phyloP scores from a whole-genome alignment of 2,888 invertebrate genomes.

The Monoplex corrugatus region DNA sequence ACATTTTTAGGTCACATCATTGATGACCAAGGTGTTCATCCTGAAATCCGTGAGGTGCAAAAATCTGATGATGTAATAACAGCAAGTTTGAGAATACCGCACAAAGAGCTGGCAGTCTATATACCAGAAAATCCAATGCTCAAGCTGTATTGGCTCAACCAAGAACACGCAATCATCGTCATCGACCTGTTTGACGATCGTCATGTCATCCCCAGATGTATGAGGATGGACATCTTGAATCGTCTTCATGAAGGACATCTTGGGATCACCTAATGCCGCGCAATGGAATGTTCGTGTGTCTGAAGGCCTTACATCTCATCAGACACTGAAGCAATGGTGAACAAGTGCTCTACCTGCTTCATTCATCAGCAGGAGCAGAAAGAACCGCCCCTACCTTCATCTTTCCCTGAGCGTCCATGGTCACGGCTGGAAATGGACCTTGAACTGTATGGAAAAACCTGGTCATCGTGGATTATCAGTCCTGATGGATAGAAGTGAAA shows the following conservation, averaged over 20 bases:
- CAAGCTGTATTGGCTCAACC: constrained; percentile 35
- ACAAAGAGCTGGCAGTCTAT: constrained; percentile 16
- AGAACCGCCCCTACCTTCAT: constrained; percentile 41
- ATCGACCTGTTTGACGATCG: constrained; percentile 22
- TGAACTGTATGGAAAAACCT: background rate
- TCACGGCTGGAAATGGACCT: background rate
- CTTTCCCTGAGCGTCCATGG: constrained; percentile 29
- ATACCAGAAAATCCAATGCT: constrained; percentile 12
- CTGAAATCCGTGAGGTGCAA: background rate
- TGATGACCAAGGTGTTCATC: background rate
- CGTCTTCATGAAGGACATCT: constrained; percentile 41
- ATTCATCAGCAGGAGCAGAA: constrained; percentile 4
- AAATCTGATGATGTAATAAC: background rate
- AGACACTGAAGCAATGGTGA: constrained; percentile 13
- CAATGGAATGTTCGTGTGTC: background rate
- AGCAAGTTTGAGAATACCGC: background rate
- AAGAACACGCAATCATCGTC: constrained; percentile 27
- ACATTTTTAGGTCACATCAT: constrained; percentile 43
- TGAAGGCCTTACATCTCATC: constrained; percentile 31
- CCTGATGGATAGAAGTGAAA: too few species aligned
- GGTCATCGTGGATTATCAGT: background rate
- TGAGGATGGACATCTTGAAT: constrained; percentile 25
- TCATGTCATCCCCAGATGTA: background rate
- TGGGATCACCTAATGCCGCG: constrained; percentile 16
- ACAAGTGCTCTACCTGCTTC: constrained; percentile 29